phyloP scores from a whole-genome alignment of 2,888 invertebrate species.

The Argynnis bischoffii region DNA sequence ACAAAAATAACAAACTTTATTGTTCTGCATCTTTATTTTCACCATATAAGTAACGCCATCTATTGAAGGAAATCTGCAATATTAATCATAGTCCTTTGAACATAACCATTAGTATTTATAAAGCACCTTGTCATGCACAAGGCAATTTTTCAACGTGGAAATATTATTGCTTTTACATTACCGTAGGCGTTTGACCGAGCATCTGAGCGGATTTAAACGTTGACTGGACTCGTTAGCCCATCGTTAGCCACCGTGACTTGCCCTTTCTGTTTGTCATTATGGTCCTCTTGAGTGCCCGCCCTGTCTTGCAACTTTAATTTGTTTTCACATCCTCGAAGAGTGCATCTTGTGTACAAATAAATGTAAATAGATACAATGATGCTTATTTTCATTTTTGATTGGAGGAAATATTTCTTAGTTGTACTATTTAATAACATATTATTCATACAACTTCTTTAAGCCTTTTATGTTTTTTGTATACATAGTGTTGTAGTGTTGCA shows the following conservation, averaged over 20 bases:
- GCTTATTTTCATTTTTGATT: conserved; percentile 17
- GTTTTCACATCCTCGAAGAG: conserved; percentile 68
- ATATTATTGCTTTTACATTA: conserved; percentile 43
- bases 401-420: conserved; percentile 2
- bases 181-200: conserved; percentile 42
- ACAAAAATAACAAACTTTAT: background rate
- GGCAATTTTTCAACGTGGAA: conserved; percentile 42
- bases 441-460: too few species aligned
- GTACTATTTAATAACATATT: background rate
- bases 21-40: background rate
- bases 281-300: conserved; percentile 66
- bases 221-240: conserved; percentile 48
- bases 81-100: conserved; percentile 11
- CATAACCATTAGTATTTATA: conserved; percentile 23
- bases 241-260: conserved; percentile 74
- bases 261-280: conserved; percentile 61
- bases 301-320: conserved; percentile 67
- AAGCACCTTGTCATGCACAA: conserved; percentile 39
- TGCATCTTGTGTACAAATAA: conserved; percentile 37
- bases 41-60: conserved; percentile 29
- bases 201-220: conserved; percentile 51
- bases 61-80: conserved; percentile 21
- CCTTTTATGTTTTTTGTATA: too few species aligned
- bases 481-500: too few species aligned
- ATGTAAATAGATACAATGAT: conserved; percentile 22